phyloP scores from a whole-genome alignment of 2,888 invertebrate genomes.

The Megalurothrips usitatus region DNA sequence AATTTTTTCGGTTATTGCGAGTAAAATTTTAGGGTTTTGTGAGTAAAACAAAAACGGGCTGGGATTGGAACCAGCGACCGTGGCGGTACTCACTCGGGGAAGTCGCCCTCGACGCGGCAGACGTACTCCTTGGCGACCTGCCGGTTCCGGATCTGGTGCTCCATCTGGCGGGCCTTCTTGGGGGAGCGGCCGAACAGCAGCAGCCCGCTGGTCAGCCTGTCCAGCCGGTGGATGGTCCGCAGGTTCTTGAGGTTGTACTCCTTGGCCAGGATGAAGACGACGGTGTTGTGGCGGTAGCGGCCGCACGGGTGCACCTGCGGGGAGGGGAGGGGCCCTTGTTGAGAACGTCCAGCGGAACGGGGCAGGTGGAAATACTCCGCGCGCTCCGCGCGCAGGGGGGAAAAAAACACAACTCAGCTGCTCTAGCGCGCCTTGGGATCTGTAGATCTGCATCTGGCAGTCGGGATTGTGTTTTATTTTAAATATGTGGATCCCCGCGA shows the following conservation, averaged over 20 bases:
- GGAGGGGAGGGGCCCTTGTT: neutral
- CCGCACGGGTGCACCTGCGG: conserved; percentile 94
- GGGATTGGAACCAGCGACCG: conserved; percentile 29
- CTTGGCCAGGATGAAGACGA: conserved; percentile 92
- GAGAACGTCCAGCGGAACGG: neutral
- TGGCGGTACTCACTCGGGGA: conserved; percentile 71
- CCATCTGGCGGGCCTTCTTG: conserved; percentile 90
- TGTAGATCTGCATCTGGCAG: no score
- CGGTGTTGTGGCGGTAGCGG: conserved; percentile 94
- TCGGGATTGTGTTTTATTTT: no score
- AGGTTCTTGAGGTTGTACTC: conserved; percentile 92
- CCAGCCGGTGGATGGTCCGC: conserved; percentile 90
- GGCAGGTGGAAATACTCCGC: neutral
- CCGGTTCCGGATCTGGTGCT: conserved; percentile 87
- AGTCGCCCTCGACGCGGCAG: conserved; percentile 89
- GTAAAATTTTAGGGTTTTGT: no score
- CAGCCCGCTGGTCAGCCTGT: conserved; percentile 92
- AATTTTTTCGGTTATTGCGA: no score
- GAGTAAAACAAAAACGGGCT: no score
- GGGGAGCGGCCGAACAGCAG: conserved; percentile 90
- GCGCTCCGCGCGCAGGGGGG: neutral
- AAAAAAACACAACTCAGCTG: no score
- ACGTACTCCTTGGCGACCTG: conserved; percentile 94
- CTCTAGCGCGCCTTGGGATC: no score
- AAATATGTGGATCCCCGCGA: no score